Evolutionary conservation across 2,113 vertebrate species (phyloP).

Genomic region (Uria aalge): DNA sequence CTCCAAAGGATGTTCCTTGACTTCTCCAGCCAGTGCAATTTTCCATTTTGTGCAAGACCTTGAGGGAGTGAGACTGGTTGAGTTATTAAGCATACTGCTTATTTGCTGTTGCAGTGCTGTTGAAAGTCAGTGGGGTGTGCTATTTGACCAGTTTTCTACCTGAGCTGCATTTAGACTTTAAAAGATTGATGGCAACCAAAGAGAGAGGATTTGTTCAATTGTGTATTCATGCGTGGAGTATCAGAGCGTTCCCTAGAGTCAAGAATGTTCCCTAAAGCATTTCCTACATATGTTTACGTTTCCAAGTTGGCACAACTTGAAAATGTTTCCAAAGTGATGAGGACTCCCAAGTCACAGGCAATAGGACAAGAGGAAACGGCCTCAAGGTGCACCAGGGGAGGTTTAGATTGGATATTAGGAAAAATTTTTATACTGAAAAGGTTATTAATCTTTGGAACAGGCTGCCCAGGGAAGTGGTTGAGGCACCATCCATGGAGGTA

Average conservation of each 20-base stretch:
- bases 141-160: slow-evolving; percentile 1
- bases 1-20: background rate
- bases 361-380: too few relatives aligned
- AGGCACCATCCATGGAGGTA: too few relatives aligned
- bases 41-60: background rate
- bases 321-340: background rate
- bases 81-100: background rate
- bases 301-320: background rate
- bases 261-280: background rate
- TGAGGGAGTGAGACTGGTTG: background rate
- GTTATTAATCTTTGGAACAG: too few relatives aligned
- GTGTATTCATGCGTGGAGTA: background rate
- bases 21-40: background rate
- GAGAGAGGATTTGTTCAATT: background rate
- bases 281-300: background rate
- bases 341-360: too few relatives aligned
- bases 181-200: background rate
- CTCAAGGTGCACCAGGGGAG: too few relatives aligned
- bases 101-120: background rate
- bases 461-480: too few relatives aligned
- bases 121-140: slow-evolving; percentile 18
- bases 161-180: background rate
- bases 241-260: background rate
- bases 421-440: too few relatives aligned
- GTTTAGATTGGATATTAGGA: too few relatives aligned